A percentile compares a stretch with the other conserved stretches of the same genome.
These are phyloP conservation scores for Drosophila lutescens DNA, from an alignment of 2,888 invertebrate species.

Conservation along the genomic window DNA sequence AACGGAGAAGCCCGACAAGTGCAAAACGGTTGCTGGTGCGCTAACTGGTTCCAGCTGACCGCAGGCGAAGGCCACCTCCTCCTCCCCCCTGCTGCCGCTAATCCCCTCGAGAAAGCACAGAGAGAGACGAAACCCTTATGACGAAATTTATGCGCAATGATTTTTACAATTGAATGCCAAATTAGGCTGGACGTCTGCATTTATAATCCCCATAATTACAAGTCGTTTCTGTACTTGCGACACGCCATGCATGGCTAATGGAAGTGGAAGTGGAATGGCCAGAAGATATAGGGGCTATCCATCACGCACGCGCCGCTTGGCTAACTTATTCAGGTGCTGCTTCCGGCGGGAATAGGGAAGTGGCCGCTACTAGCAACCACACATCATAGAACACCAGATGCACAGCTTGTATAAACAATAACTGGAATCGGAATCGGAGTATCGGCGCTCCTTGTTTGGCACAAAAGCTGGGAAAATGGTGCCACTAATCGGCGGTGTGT, in stretches of 20 bases:
- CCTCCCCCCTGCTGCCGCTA: background rate
- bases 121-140: constrained; percentile 35
- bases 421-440: constrained; percentile 17
- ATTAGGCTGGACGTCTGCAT: constrained; percentile 59
- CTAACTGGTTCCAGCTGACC: constrained; percentile 59
- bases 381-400: constrained; percentile 21
- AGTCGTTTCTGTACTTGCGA: constrained; percentile 31
- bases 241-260: constrained; percentile 69
- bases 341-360: constrained; percentile 67
- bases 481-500: constrained; percentile 49
- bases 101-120: background rate
- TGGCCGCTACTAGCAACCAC: background rate
- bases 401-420: constrained; percentile 37
- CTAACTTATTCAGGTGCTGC: constrained; percentile 45
- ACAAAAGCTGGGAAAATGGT: constrained; percentile 56
- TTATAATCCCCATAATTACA: constrained; percentile 66
- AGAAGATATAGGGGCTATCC: background rate
- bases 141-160: constrained; percentile 65
- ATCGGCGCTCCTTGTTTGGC: constrained; percentile 22
- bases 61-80: constrained; percentile 63
- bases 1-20: constrained; percentile 61
- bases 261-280: constrained; percentile 29
- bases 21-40: constrained; percentile 35
- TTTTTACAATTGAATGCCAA: constrained; percentile 70
- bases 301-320: constrained; percentile 66